phyloP scores from a whole-genome alignment of 2,113 vertebrate genomes.

The Scomber scombrus region DNA sequence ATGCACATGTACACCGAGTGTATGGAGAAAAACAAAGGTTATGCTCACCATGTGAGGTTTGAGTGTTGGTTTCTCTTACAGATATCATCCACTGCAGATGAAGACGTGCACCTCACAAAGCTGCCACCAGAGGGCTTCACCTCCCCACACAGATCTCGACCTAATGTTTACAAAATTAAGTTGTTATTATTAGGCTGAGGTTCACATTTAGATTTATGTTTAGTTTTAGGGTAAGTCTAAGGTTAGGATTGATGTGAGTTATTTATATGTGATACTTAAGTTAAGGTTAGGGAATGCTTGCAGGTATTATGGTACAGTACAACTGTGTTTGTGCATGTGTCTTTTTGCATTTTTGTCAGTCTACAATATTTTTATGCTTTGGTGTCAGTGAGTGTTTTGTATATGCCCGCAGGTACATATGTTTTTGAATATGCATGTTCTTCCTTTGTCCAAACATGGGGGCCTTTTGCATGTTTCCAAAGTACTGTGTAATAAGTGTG shows the following conservation, averaged over 20 bases:
- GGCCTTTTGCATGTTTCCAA: background rate
- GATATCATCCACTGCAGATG: slow-evolving; percentile 47
- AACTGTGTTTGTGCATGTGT: no score
- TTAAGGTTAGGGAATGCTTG: background rate
- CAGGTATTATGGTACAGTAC: no score
- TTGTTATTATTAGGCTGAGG: background rate
- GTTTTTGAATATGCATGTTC: no score
- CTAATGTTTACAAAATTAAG: slow-evolving; percentile 36
- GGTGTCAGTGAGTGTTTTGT: background rate
- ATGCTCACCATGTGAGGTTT: slow-evolving; percentile 70
- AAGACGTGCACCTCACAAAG: slow-evolving; percentile 71
- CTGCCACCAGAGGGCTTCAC: slow-evolving; percentile 48
- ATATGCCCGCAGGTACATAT: no score
- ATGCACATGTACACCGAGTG: background rate
- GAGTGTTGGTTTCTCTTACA: slow-evolving; percentile 44
- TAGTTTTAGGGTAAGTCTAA: background rate
- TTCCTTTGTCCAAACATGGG: background rate
- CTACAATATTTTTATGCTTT: no score
- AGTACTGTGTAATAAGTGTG: no score
- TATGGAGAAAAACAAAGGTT: background rate
- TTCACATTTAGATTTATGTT: background rate
- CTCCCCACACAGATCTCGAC: slow-evolving; percentile 49
- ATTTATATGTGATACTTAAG: no score
- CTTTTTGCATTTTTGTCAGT: no score
- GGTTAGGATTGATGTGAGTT: background rate